Evolutionary conservation across 2,113 vertebrate species (phyloP), one percentile per base, ranked within the genome.

Genomic region (Tetrax tetrax): DNA sequence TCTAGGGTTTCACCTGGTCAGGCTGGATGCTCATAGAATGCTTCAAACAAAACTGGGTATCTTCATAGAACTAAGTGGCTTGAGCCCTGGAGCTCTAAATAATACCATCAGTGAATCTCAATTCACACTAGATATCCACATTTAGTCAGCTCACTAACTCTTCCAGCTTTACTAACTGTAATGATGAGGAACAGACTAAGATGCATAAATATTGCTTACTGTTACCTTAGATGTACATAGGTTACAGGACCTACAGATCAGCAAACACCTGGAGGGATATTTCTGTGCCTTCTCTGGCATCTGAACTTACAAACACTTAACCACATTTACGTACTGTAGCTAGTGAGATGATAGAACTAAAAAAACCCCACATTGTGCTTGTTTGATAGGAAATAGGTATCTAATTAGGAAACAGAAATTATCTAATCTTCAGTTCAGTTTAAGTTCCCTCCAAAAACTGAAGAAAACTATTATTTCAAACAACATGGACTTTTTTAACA

Each of bases 401-500:
- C 15, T 47, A 28, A 48, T 33, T 12, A 69, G 43, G 70, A 81
- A 47, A 85, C 13, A 2, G 18, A 59, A 48, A 53, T 64, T 25
- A 56, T 6, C n/a, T 29, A 29, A 22, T 79, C 47, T 51, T 81
- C 9, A 51, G 3, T 22, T 70, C n/a, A 53, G 6, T 29, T 17
- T 38, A 70, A 38, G 3, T 12, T 92, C 1, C 7, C 7, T 7
- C 1, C 0, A 22, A 43, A 69, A 90, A 69, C 14, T 21, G 7
- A 85, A 78, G 23, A 75, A 56, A 82, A 45, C 0, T 1, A 63
- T 18, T 65, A 28, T 47, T 78, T 71, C 31, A 1, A 50, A 35
- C 33, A 66, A 10, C 7, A 14, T 2, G 14, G 1, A 0, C 0
- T 2, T 13, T 75, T 38, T 8, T 29, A 28, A 37, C 9, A 17